Conservation (phyloP, 2,888 invertebrate species). For the Cephus rjabovi region DNA sequence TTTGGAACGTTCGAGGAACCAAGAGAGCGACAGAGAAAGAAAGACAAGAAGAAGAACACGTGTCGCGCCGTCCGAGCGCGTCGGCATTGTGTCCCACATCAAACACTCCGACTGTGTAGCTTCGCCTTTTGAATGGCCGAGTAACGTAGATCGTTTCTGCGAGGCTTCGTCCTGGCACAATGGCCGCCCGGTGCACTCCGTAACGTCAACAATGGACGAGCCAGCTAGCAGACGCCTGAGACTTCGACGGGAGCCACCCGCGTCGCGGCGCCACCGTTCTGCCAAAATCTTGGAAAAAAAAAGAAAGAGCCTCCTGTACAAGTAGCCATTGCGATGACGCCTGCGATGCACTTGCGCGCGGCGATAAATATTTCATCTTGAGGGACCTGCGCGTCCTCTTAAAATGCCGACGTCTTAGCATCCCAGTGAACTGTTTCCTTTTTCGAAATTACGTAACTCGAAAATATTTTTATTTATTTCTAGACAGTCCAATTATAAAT, state of each 20-base stretch:
- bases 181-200: conserved; percentile 4
- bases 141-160: conserved; percentile 9
- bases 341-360: conserved; percentile 18
- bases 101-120: conserved; percentile 5
- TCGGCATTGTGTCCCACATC: conserved; percentile 1
- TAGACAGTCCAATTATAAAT: not conserved
- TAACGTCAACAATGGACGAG: conserved; percentile 42
- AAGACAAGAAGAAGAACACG: not conserved
- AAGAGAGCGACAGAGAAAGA: not conserved
- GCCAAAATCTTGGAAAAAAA: conserved; percentile 12
- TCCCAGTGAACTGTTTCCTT: not conserved
- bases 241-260: conserved; percentile 45
- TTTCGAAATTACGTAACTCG: not conserved
- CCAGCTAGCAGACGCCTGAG: conserved; percentile 15
- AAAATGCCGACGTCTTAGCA: not conserved
- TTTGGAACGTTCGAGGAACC: not conserved
- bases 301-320: not conserved
- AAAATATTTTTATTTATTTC: not conserved
- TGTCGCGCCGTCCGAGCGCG: not conserved
- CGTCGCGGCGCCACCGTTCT: conserved; percentile 43
- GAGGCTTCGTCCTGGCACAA: conserved; percentile 2
- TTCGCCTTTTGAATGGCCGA: not conserved
- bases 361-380: conserved; percentile 23
- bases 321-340: conserved; percentile 15
- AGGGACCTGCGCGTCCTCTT: not conserved